phyloP scores from a whole-genome alignment of 2,113 vertebrate species.

The Calidris pugnax region DNA sequence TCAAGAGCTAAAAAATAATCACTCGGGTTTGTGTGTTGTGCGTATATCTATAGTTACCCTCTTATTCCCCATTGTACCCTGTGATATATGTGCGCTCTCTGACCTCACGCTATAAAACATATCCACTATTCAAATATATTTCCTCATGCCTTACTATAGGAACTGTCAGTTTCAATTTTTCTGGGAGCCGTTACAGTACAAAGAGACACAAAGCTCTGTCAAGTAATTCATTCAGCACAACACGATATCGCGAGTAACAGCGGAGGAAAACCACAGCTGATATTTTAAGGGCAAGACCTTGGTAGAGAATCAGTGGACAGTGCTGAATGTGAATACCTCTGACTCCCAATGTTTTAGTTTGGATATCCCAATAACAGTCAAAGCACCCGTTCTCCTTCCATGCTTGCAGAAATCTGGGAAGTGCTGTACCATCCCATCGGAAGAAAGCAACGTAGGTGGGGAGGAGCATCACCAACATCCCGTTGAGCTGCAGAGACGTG shows the following conservation, averaged over 20 bases:
- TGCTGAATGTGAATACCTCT: background rate
- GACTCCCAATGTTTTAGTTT: background rate
- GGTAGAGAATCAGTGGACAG: background rate
- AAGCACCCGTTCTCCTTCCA: accelerated
- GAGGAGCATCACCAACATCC: background rate
- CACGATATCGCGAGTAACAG: background rate
- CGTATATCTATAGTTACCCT: background rate
- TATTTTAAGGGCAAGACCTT: background rate
- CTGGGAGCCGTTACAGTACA: background rate
- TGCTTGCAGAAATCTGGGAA: background rate
- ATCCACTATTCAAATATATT: background rate
- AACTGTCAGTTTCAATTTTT: background rate
- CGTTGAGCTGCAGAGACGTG: background rate
- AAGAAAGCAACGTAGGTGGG: accelerated
- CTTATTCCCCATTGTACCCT: background rate
- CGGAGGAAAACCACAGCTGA: background rate
- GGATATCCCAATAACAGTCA: background rate
- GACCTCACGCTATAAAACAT: background rate
- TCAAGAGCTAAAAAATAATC: background rate
- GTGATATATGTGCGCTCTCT: background rate
- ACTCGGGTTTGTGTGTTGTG: background rate
- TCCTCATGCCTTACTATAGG: background rate
- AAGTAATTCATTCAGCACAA: background rate
- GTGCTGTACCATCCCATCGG: accelerated
- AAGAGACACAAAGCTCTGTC: background rate